A percentile compares a stretch with the other conserved stretches of the same genome.
Evolutionary conservation across 2,113 vertebrate species (phyloP).

Genomic region (Ariopsis seemanni): DNA sequence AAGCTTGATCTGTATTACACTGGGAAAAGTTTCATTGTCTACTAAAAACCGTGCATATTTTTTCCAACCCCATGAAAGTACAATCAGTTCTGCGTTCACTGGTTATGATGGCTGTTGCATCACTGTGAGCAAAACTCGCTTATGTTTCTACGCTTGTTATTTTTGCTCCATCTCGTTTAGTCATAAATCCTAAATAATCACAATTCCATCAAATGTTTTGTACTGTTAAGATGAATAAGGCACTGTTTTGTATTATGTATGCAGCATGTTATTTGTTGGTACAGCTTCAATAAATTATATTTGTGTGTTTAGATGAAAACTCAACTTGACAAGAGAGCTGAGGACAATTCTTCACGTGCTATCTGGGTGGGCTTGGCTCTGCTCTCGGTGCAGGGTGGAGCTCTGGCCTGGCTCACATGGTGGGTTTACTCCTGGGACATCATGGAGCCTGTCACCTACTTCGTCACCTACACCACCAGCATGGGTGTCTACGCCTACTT

Average conservation of each 20-base stretch:
- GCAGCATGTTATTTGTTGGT: neutral
- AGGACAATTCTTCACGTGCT: conserved; percentile 71
- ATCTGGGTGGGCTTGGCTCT: conserved; percentile 86
- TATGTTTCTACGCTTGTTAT: neutral
- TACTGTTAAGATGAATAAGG: neutral
- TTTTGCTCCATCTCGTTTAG: neutral
- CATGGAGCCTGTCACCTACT: conserved; percentile 95
- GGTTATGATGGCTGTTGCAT: neutral
- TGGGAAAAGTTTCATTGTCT: neutral
- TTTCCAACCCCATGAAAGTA: neutral
- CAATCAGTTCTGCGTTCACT: neutral
- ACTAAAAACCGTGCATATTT: neutral
- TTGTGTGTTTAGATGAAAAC: conserved; percentile 75
- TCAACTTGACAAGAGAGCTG: conserved; percentile 68
- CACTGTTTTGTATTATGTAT: neutral
- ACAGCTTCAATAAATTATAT: neutral
- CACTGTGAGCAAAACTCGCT: neutral
- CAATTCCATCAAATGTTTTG: neutral
- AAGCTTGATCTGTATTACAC: neutral
- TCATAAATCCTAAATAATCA: neutral
- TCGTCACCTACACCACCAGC: conserved; percentile 88
- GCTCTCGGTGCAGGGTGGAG: conserved; percentile 87
- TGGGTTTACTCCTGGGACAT: conserved; percentile 98
- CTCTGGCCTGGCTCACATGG: conserved; percentile 92
- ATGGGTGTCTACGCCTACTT: conserved; percentile 89